Base-by-base conservation (phyloP, 2,888 invertebrate genomes). In the Selenia dentaria region DNA sequence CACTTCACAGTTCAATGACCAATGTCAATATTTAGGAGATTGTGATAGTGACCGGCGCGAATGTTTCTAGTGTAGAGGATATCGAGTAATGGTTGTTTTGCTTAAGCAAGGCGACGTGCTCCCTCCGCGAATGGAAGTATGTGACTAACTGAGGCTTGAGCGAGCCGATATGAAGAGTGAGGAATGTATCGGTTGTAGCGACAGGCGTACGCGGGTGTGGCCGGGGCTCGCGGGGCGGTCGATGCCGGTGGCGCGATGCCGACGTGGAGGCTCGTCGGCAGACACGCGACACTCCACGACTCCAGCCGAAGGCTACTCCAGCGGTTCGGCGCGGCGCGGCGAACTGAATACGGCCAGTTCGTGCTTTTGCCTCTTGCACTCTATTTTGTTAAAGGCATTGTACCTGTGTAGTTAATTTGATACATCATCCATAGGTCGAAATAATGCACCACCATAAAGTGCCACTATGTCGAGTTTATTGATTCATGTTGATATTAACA, bases 261-360 rank as follows among this genome's bases (percentile, higher is more conserved):
- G 83, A 88, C 89, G 89, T 89, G 89, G 89, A 89, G 83, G 85
- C 79, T 81, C 77, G 82, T 81, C 77, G 82, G 67, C 79, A 65
- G 83, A 85, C 86, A 86, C 86, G 86, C 86, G 83, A 77, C 79
- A 64, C 70, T 74, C 78, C 79, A 83, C 85, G 83, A 80, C 57
- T 67, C 48, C 61, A 57, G 58, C 73, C 76, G 77, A 74, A 62
- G 65, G 57, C 65, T 2, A 2, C 16, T 16, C 4, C 16, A 4
- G 16, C n/a, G n/a, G n/a, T n/a, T n/a, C n/a, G n/a, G n/a, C n/a
- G n/a, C n/a, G n/a, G n/a, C n/a, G n/a, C n/a, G n/a, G n/a, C n/a
- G n/a, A n/a, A n/a, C n/a, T n/a, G n/a, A n/a, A n/a, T n/a, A n/a
- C n/a, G n/a, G n/a, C n/a, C 1, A 18, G 4, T 18, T 18, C 18